Conservation (phyloP, 2,888 invertebrate species). For the Noctuana brunneofusca region DNA sequence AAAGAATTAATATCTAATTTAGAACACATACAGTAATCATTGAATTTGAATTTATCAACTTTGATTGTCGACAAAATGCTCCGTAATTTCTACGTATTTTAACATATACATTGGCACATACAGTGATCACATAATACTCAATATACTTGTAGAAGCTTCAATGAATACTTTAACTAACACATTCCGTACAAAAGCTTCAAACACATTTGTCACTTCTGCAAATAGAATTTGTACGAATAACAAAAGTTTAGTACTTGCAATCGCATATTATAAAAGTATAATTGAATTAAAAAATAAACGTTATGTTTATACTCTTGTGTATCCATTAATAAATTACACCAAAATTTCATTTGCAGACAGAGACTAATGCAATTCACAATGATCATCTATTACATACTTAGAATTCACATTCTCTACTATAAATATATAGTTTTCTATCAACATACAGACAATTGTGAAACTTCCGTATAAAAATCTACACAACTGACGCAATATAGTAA, state of each 20-base stretch:
- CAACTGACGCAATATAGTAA: conserved; percentile 52
- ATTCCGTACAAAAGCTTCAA: conserved; percentile 56
- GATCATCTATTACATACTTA: conserved; percentile 39
- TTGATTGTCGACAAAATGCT: conserved; percentile 16
- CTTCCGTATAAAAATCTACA: conserved; percentile 75
- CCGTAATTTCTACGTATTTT: conserved; percentile 56
- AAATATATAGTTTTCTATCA: conserved; percentile 52
- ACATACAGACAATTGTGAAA: conserved; percentile 63
- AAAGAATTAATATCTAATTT: neutral
- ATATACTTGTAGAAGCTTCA: conserved; percentile 51
- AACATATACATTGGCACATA: conserved; percentile 71
- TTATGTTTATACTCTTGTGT: neutral
- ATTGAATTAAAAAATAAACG: too few species aligned
- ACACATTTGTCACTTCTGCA: conserved; percentile 31
- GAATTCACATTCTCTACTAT: conserved; percentile 57
- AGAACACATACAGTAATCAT: neutral
- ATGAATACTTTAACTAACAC: conserved; percentile 44
- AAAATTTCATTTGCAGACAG: conserved; percentile 24
- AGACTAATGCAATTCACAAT: conserved; percentile 16
- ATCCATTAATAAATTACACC: too few species aligned
- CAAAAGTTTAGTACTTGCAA: too few species aligned
- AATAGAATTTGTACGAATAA: conserved; percentile 20
- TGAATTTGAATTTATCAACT: neutral
- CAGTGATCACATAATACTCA: conserved; percentile 73
- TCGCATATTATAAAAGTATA: too few species aligned